A percentile compares a stretch with the other conserved stretches of the same genome.
These are phyloP conservation scores for Eristalis intricaria DNA, from an alignment of 2,888 invertebrate species.

Conservation along the genomic window DNA sequence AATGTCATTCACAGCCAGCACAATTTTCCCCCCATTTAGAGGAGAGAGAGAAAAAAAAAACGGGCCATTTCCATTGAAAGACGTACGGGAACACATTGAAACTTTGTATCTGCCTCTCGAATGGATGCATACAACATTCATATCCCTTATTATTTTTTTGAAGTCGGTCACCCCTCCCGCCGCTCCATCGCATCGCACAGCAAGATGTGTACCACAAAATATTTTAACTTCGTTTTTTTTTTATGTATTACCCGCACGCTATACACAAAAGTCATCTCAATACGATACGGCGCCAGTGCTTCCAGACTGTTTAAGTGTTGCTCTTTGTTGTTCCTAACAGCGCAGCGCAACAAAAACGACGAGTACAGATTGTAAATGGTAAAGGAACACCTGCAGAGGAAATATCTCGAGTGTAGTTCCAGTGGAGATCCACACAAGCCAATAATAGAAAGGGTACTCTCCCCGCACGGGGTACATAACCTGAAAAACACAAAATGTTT, in stretches of 20 bases:
- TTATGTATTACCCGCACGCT: slow-evolving; percentile 21
- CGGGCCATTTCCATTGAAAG: not conserved
- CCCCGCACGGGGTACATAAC: slow-evolving; percentile 53
- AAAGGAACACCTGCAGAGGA: slow-evolving; percentile 61
- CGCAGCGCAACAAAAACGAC: slow-evolving; percentile 12
- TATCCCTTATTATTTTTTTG: not conserved
- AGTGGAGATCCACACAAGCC: slow-evolving; percentile 28
- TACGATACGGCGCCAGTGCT: slow-evolving; percentile 64
- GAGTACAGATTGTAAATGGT: not conserved
- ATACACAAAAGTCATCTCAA: slow-evolving; percentile 35
- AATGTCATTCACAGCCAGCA: not conserved
- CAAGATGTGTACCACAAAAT: not conserved
- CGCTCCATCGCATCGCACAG: not conserved
- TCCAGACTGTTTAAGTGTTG: slow-evolving; percentile 69
- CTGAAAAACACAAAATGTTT: slow-evolving; percentile 30
- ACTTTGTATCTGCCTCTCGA: no score
- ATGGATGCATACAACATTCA: not conserved
- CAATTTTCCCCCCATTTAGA: not conserved
- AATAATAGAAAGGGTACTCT: slow-evolving; percentile 52
- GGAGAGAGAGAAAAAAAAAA: no score
- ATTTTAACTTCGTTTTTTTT: slow-evolving; percentile 24
- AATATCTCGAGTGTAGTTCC: slow-evolving; percentile 42
- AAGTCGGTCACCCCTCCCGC: not conserved
- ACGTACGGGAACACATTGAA: not conserved
- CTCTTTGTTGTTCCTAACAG: slow-evolving; percentile 46